Evolutionary conservation across 1,140 invertebrate genomes (phyloP).

Genomic region (Leptopilina clavipes): DNA sequence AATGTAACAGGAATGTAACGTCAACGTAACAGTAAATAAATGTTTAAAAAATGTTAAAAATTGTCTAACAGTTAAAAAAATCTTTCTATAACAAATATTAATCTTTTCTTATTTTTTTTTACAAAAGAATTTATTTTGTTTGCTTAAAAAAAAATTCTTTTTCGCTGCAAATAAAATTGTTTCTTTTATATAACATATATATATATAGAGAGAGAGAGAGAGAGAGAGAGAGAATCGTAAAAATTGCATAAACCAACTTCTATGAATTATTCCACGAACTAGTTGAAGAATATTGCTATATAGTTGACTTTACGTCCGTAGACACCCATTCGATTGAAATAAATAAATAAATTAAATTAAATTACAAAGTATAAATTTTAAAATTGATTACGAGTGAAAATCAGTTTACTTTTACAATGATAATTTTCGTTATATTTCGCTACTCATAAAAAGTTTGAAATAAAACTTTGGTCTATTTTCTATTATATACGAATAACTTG

Average conservation of each 20-base stretch:
- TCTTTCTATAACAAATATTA: too few relatives aligned
- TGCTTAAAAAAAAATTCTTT: neutral
- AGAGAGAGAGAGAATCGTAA: too few relatives aligned
- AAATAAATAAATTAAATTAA: neutral
- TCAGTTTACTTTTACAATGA: neutral
- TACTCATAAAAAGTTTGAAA: neutral
- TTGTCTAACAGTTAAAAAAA: too few relatives aligned
- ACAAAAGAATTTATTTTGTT: neutral
- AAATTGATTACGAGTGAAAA: conserved; percentile 1
- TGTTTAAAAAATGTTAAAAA: too few relatives aligned
- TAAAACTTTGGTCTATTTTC: conserved; percentile 4
- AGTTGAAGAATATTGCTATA: neutral
- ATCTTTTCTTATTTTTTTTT: too few relatives aligned
- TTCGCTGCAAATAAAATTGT: neutral
- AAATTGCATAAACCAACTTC: neutral
- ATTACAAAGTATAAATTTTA: neutral
- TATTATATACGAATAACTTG: conserved; percentile 23
- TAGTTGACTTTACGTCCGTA: neutral
- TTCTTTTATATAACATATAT: neutral
- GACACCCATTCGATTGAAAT: neutral
- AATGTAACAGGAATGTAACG: too few relatives aligned
- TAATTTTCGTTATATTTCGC: conserved; percentile 12
- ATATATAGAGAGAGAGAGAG: too few relatives aligned
- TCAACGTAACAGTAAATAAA: too few relatives aligned
- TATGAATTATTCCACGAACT: conserved; percentile 2